phyloP scores from a whole-genome alignment of 1,140 invertebrate species.

The Meloidogyne chitwoodi region DNA sequence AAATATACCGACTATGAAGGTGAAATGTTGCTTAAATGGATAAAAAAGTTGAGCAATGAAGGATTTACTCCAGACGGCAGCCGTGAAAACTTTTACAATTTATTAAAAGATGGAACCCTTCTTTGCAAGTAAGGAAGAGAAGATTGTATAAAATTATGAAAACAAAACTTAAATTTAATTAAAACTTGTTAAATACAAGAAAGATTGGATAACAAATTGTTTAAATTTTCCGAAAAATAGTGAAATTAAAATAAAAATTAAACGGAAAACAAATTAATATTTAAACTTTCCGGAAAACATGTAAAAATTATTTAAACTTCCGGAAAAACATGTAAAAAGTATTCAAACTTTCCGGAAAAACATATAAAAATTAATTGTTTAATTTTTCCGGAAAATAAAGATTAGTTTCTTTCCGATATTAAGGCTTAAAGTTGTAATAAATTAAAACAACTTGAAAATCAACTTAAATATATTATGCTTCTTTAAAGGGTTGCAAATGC shows the following conservation, averaged over 20 bases:
- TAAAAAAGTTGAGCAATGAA: constrained; percentile 44
- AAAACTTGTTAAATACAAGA: too few relatives aligned
- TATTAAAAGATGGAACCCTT: constrained; percentile 60
- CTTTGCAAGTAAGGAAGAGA: constrained; percentile 59
- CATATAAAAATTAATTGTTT: background rate
- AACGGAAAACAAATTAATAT: background rate
- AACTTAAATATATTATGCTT: background rate
- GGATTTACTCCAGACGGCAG: constrained; percentile 39
- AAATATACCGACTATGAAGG: constrained; percentile 42
- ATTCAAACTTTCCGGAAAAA: background rate
- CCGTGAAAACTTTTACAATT: constrained; percentile 47
- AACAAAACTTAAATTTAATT: background rate
- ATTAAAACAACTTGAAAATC: too few relatives aligned
- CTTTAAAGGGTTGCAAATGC: constrained; percentile 56
- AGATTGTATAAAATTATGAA: background rate
- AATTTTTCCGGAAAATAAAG: background rate
- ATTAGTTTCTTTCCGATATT: background rate
- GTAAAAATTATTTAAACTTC: too few relatives aligned
- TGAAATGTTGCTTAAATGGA: constrained; percentile 37
- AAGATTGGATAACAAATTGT: too few relatives aligned
- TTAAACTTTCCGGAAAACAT: too few relatives aligned
- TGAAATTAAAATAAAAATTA: too few relatives aligned
- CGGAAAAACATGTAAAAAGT: too few relatives aligned
- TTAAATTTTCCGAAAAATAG: too few relatives aligned
- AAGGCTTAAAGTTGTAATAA: too few relatives aligned